phyloP scores from a whole-genome alignment of 2,888 invertebrate species.

The Troides aeacus region DNA sequence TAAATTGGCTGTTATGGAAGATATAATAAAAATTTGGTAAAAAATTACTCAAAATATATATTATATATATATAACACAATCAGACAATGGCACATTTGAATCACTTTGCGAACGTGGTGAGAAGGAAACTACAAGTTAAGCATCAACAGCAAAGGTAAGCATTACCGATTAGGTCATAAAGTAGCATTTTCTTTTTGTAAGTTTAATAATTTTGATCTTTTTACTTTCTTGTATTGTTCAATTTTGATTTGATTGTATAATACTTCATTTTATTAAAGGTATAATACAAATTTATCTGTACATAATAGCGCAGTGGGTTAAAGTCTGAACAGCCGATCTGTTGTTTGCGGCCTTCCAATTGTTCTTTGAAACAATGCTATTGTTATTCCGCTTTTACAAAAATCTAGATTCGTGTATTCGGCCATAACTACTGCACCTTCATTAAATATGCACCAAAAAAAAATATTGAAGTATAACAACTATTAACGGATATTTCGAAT shows the following conservation, averaged over 20 bases:
- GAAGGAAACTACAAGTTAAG: too few relatives aligned
- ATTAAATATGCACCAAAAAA: neutral
- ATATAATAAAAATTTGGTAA: too few relatives aligned
- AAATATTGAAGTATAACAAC: neutral
- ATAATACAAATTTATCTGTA: neutral
- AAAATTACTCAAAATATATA: too few relatives aligned
- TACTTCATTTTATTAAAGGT: neutral
- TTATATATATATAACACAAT: too few relatives aligned
- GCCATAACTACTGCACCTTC: neutral
- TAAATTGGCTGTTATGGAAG: too few relatives aligned
- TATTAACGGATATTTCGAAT: neutral
- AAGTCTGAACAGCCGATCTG: slow-evolving; percentile 22
- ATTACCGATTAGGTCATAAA: too few relatives aligned
- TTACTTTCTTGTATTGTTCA: too few relatives aligned
- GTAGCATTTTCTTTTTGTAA: too few relatives aligned
- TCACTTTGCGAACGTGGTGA: too few relatives aligned
- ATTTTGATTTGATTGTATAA: neutral
- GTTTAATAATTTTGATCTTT: too few relatives aligned
- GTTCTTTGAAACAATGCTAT: slow-evolving; percentile 27
- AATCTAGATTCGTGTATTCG: slow-evolving; percentile 3
- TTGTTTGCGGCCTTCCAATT: slow-evolving; percentile 27
- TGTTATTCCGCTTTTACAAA: slow-evolving; percentile 25
- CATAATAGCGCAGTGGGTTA: neutral
- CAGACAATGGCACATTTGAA: too few relatives aligned
- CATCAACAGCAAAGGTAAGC: too few relatives aligned